Base-by-base conservation (phyloP, 2,888 invertebrate genomes). In the Eupeodes luniger region DNA sequence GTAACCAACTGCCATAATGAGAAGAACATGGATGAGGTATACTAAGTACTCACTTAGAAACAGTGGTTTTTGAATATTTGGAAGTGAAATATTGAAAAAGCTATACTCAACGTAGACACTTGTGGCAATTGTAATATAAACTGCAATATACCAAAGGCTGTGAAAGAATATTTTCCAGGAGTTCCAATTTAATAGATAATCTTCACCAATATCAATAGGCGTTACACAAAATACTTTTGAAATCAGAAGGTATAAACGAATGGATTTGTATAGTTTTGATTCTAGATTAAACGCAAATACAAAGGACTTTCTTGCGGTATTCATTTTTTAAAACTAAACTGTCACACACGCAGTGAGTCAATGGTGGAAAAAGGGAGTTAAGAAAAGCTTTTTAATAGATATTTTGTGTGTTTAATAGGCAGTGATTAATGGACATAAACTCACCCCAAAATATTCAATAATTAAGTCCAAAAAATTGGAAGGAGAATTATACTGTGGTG, bases 31-130 rank as follows among this genome's bases (percentile, higher is more conserved):
- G 0, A 89, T 5, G 3, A 91, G 62, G 75, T 88, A 90, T 6
- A 90, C 75, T 0, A 91, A 1, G 64, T 90, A 91, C 82, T 91
- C 91, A 75, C 80, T 86, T 44, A 90, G 89, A 83, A 83, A 91
- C 1, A 91, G 36, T 5, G 90, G 90, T 44, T 90, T 91, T 44
- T 91, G 90, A 11, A 91, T 76, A 11, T 81, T 89, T 1, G 90
- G 89, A 19, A 91, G 75, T 14, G 85, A 70, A 11, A 66, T 70
- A 34, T 89, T 89, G 57, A 78, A 79, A 14, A 69, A 36, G 6
- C 77, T 87, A 64, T 82, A 90, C 57, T 91, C 90, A 0, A n/a
- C 12, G 80, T 89, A 89, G 36, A 89, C 66, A 62, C 77, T 81
- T 6, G 64, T 49, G 0, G 82, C 59, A 14, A 91, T 16, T 9